Conservation (phyloP, 2,888 invertebrate genomes). For the Girardia tigrina region DNA sequence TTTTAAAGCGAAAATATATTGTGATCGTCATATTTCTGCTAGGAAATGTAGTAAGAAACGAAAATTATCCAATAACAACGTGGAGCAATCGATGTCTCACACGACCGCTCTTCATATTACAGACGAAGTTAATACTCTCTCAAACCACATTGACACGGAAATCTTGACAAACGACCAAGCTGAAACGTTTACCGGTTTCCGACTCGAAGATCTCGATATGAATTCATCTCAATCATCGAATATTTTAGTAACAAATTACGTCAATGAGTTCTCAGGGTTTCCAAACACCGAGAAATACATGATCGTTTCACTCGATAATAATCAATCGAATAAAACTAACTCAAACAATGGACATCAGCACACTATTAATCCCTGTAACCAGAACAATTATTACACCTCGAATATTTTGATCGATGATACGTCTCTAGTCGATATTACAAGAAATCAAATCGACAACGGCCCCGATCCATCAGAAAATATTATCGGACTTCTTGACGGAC, state of each 20-base stretch:
- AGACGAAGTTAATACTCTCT: neutral
- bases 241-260: neutral
- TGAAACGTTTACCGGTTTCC: neutral
- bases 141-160: neutral
- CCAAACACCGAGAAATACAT: slow-evolving; percentile 1
- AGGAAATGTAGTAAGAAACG: neutral
- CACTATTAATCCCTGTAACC: neutral
- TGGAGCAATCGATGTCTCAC: neutral
- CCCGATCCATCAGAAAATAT: neutral
- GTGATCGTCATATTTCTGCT: slow-evolving; percentile 27
- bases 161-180: neutral
- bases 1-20: slow-evolving; percentile 30
- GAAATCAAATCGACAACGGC: neutral
- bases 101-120: neutral
- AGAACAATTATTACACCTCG: neutral
- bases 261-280: slow-evolving; percentile 3
- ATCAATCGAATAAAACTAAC: neutral
- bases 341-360: neutral
- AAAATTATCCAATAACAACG: neutral
- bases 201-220: neutral
- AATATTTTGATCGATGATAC: neutral
- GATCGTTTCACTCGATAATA: slow-evolving; percentile 5
- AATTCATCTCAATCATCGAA: neutral
- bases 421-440: neutral
- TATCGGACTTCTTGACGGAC: neutral